Evolutionary conservation across 2,113 vertebrate species (phyloP).

Genomic region (Columbina picui): DNA sequence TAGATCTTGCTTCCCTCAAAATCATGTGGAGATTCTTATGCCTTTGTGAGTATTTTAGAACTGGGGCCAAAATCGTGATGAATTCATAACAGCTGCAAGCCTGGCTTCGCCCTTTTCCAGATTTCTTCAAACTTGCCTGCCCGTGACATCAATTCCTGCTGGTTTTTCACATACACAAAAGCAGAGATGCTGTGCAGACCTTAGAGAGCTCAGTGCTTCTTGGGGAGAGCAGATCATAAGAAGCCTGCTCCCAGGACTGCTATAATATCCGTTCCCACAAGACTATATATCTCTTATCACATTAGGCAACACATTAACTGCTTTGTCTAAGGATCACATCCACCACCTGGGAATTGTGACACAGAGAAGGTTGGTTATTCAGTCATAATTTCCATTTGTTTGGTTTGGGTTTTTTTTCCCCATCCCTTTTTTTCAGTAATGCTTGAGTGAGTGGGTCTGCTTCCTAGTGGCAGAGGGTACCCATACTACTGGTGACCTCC

Average conservation of each 20-base stretch:
- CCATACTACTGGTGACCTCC: not conserved
- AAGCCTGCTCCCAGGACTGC: not conserved
- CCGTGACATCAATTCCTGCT: slow-evolving; percentile 20
- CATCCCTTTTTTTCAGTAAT: not conserved
- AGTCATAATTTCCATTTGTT: not conserved
- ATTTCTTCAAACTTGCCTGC: not conserved
- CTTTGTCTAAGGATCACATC: not conserved
- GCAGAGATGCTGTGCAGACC: not conserved
- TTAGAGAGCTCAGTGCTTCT: not conserved
- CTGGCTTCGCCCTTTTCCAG: slow-evolving; percentile 3
- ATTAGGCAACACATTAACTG: not conserved
- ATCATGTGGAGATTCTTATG: slow-evolving; percentile 42
- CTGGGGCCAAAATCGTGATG: slow-evolving; percentile 35
- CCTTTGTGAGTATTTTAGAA: slow-evolving; percentile 52
- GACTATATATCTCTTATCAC: not conserved
- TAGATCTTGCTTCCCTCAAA: slow-evolving; percentile 22
- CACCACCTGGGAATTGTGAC: not conserved
- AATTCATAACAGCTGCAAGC: slow-evolving; percentile 61
- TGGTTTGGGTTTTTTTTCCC: not conserved
- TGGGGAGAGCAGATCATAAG: not conserved
- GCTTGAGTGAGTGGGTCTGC: rapidly evolving
- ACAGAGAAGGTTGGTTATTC: not conserved
- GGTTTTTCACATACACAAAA: not conserved
- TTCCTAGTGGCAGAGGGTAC: not conserved
- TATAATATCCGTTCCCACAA: not conserved